Evolutionary conservation across 2,113 vertebrate genomes (phyloP).

Genomic region (Leptosomus discolor): DNA sequence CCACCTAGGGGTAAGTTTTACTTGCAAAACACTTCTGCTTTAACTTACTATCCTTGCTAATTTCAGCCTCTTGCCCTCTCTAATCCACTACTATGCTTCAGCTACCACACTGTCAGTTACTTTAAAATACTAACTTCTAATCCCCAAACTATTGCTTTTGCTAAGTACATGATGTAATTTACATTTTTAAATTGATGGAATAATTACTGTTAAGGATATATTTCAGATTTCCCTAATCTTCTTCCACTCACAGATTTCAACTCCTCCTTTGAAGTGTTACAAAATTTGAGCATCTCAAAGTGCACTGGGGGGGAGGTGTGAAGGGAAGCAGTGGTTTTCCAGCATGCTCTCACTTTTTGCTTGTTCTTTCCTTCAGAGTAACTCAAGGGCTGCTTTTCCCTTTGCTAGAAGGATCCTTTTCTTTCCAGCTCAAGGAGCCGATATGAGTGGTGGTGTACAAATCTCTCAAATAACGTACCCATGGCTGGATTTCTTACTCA

Average conservation of each 20-base stretch:
- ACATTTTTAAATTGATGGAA: conserved; percentile 12
- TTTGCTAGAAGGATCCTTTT: not conserved
- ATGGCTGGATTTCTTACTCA: not conserved
- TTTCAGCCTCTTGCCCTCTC: not conserved
- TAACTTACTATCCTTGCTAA: not conserved
- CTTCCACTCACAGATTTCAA: not conserved
- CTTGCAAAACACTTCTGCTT: not conserved
- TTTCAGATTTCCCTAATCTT: conserved; percentile 46
- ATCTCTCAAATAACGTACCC: not conserved
- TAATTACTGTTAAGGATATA: conserved; percentile 17
- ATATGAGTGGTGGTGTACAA: not conserved
- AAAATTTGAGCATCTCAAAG: not conserved
- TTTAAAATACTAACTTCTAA: conserved; percentile 8
- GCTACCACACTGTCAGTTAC: not conserved
- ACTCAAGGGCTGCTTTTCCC: not conserved
- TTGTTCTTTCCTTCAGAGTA: not conserved
- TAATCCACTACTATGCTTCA: not conserved
- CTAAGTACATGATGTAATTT: not conserved
- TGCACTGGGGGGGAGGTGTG: not conserved
- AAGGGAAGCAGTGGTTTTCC: not conserved
- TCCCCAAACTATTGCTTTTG: not conserved
- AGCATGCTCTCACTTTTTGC: not conserved
- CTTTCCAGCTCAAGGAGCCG: not conserved
- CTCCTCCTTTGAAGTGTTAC: conserved; percentile 4
- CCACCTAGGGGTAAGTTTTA: not conserved